phyloP scores from a whole-genome alignment of 1,140 invertebrate genomes.

The Eriocheir sinensis region DNA sequence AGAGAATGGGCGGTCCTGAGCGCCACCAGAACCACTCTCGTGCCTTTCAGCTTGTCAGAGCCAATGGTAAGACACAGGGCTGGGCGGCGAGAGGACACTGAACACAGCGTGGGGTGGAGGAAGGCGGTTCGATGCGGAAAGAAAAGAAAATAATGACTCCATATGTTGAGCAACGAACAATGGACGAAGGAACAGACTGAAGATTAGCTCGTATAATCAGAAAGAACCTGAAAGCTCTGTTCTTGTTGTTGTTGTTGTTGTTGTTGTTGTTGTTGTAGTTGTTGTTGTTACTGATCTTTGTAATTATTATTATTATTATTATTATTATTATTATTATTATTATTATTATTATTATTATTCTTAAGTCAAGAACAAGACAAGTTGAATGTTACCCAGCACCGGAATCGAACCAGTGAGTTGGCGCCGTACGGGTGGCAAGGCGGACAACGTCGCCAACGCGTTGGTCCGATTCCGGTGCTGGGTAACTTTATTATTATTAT shows the following conservation, averaged over 20 bases:
- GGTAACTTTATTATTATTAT: not conserved
- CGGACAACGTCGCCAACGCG: not conserved
- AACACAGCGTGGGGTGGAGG: not conserved
- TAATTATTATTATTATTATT: no score
- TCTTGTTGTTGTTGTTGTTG: no score
- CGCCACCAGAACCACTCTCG: not conserved
- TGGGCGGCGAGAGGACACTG: not conserved
- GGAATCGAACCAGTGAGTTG: no score
- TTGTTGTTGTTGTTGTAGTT: not conserved
- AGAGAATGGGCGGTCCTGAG: not conserved
- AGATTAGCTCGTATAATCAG: slow-evolving; percentile 49
- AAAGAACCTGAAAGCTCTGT: not conserved
- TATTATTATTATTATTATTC: no score
- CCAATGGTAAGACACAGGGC: not conserved
- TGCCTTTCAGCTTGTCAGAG: not conserved
- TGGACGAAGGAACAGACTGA: not conserved
- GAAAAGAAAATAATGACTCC: not conserved
- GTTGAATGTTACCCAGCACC: no score
- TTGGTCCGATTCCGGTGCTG: no score
- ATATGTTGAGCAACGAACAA: slow-evolving; percentile 3
- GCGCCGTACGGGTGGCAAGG: not conserved
- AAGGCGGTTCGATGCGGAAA: not conserved
- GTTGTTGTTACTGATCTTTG: no score
- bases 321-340: no score
- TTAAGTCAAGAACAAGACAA: no score